phyloP scores from a whole-genome alignment of 2,113 vertebrate genomes.

The Paramormyrops kingsleyae region DNA sequence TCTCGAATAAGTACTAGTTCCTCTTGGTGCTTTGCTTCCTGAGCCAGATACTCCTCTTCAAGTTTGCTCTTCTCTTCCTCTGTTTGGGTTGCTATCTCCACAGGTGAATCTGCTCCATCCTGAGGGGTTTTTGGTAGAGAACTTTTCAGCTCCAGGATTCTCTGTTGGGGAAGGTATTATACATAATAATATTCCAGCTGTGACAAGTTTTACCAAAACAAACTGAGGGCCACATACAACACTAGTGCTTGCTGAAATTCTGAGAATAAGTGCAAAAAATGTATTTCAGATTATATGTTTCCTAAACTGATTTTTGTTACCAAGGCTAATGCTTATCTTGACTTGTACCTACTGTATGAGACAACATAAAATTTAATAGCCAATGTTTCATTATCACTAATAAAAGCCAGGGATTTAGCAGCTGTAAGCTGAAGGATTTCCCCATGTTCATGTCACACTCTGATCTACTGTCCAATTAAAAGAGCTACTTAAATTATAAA shows the following conservation, averaged over 20 bases:
- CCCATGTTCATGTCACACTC: not conserved
- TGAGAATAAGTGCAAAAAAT: not conserved
- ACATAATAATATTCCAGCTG: not conserved
- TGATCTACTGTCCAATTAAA: not conserved
- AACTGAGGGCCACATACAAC: not conserved
- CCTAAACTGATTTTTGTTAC: not conserved
- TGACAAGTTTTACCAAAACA: not conserved
- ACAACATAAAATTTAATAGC: not conserved
- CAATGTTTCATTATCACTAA: not conserved
- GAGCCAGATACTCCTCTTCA: conserved; percentile 60
- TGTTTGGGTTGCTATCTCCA: conserved; percentile 55
- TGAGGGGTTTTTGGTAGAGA: conserved; percentile 62
- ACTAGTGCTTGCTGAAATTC: not conserved
- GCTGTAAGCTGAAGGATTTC: not conserved
- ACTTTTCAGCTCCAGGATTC: conserved; percentile 86
- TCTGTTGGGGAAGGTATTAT: conserved; percentile 58
- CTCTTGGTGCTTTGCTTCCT: conserved; percentile 66
- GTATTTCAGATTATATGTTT: not conserved
- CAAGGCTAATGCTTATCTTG: not conserved
- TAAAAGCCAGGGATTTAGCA: not conserved
- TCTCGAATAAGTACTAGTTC: conserved; percentile 58
- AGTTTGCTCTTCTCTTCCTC: conserved; percentile 71
- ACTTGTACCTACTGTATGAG: not conserved
- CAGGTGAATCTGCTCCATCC: conserved; percentile 55
- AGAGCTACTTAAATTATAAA: not conserved